Evolutionary conservation across 2,113 vertebrate genomes (phyloP).

Genomic region (Cyphomyrus discorhynchus): DNA sequence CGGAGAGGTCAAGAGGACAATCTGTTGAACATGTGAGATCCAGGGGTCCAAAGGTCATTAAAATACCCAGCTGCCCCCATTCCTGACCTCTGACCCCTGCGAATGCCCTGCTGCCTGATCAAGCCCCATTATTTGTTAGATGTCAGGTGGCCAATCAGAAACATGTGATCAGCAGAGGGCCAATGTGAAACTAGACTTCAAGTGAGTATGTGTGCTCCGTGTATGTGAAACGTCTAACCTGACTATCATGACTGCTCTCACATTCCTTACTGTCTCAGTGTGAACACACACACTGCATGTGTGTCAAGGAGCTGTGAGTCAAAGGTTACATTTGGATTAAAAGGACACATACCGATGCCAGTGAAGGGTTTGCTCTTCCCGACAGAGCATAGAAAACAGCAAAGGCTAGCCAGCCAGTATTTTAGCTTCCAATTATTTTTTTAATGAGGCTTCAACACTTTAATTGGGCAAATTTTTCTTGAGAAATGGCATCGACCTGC

Average conservation of each 20-base stretch:
- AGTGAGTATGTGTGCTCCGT: neutral
- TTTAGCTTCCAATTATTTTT: neutral
- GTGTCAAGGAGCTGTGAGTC: neutral
- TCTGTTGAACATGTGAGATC: constrained; percentile 2
- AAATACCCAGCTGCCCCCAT: constrained; percentile 20
- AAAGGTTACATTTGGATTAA: constrained; percentile 1
- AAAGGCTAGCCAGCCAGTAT: neutral
- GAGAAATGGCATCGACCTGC: neutral
- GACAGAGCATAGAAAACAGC: neutral
- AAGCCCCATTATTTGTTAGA: neutral
- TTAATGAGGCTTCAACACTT: neutral
- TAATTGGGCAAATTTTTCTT: neutral
- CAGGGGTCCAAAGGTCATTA: constrained; percentile 24
- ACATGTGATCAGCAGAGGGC: neutral
- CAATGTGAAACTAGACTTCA: neutral
- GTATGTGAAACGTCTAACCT: neutral
- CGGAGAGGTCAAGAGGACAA: constrained; percentile 13
- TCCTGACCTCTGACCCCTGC: constrained; percentile 23
- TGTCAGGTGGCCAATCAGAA: neutral
- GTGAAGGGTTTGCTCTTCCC: neutral
- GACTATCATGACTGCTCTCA: neutral
- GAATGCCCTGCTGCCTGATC: neutral
- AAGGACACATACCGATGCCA: neutral
- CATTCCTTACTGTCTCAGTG: neutral
- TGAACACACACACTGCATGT: neutral